phyloP scores from a whole-genome alignment of 1,140 invertebrate genomes.

The Chironomus tepperi region DNA sequence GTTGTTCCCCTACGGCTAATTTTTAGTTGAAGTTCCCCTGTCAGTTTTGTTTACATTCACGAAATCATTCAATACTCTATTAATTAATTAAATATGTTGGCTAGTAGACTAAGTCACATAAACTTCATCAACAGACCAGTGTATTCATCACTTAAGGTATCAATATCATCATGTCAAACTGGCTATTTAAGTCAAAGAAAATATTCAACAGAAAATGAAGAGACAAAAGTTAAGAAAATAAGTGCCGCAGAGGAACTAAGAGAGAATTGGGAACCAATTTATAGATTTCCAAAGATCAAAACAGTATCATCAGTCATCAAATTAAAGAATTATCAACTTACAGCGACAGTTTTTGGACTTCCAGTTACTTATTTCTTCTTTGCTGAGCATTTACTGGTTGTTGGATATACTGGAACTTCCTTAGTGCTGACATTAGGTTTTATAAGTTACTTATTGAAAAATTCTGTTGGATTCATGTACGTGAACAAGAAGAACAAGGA shows the following conservation, averaged over 20 bases:
- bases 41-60: no score
- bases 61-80: no score
- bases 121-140: no score
- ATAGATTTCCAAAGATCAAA: slow-evolving; percentile 32
- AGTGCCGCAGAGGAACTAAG: background rate
- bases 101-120: no score
- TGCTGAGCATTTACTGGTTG: slow-evolving; percentile 41
- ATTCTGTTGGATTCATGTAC: slow-evolving; percentile 49
- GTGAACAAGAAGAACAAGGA: slow-evolving; percentile 42
- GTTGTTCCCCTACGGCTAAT: no score
- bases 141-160: no score
- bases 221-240: no score
- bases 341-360: slow-evolving; percentile 27
- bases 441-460: slow-evolving; percentile 40
- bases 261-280: slow-evolving; percentile 29
- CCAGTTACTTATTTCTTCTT: slow-evolving; percentile 26
- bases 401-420: slow-evolving; percentile 21
- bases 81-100: no score
- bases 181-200: no score
- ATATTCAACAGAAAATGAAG: no score
- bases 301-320: slow-evolving; percentile 29
- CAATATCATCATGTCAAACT: no score
- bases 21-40: no score
- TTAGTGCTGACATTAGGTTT: slow-evolving; percentile 32
- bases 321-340: slow-evolving; percentile 32